These are phyloP conservation scores for Hydraecia micacea DNA, from an alignment of 2,888 invertebrate species.

Conservation along the genomic window DNA sequence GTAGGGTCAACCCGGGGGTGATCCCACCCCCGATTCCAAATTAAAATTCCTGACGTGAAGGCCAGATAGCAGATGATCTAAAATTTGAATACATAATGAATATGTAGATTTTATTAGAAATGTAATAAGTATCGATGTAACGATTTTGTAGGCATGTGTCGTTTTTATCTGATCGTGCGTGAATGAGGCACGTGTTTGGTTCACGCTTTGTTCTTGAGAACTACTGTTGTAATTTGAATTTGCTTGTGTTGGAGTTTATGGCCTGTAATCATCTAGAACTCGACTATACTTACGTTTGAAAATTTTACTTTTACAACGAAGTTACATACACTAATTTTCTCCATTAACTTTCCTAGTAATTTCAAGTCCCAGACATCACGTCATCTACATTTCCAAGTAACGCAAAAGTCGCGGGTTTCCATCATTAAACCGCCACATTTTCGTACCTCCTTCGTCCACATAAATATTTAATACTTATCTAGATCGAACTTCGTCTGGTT, in stretches of 20 bases:
- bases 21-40: conserved; percentile 77
- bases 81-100: conserved; percentile 76
- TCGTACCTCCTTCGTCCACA: conserved; percentile 10
- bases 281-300: neutral
- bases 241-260: neutral
- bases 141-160: conserved; percentile 30
- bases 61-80: conserved; percentile 78
- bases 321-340: neutral
- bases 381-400: conserved; percentile 37
- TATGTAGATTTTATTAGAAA: conserved; percentile 65
- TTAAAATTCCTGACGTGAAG: conserved; percentile 81
- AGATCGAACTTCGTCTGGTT: conserved; percentile 58
- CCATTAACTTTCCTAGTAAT: conserved; percentile 1
- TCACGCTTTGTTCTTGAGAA: conserved; percentile 21
- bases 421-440: conserved; percentile 26
- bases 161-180: conserved; percentile 39
- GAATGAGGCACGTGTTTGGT: conserved; percentile 43
- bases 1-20: conserved; percentile 74
- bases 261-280: neutral
- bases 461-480: conserved; percentile 57
- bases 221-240: conserved; percentile 12
- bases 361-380: conserved; percentile 38
- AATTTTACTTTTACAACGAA: conserved; percentile 20
- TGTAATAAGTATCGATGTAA: conserved; percentile 56
- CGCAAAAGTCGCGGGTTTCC: conserved; percentile 10